phyloP scores from a whole-genome alignment of 2,797 vertebrate species.

The Sebastes miniatus region DNA sequence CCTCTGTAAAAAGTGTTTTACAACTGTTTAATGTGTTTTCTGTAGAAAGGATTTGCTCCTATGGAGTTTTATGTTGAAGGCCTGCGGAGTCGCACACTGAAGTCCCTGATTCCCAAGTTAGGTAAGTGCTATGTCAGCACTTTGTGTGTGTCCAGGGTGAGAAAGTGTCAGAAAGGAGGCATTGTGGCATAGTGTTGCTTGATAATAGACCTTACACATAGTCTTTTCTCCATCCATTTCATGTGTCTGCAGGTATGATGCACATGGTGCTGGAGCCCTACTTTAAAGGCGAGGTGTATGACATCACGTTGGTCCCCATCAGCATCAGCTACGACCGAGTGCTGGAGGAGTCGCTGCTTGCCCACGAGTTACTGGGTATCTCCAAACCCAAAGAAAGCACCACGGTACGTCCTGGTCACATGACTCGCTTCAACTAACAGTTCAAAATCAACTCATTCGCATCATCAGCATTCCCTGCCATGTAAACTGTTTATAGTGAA shows the following conservation, averaged over 20 bases:
- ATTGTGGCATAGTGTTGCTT: too few species aligned
- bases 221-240: background rate
- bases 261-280: conserved; percentile 96
- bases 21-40: conserved; percentile 10
- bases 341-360: conserved; percentile 93
- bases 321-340: conserved; percentile 96
- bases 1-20: background rate
- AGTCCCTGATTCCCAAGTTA: conserved; percentile 91
- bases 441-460: background rate
- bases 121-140: conserved; percentile 76
- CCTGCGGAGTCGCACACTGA: conserved; percentile 92
- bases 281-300: conserved; percentile 94
- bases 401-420: conserved; percentile 69
- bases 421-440: background rate
- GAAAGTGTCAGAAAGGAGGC: background rate
- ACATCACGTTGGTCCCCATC: conserved; percentile 92
- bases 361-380: conserved; percentile 91
- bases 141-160: background rate
- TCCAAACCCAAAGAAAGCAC: conserved; percentile 96
- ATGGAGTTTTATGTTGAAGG: conserved; percentile 98
- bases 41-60: conserved; percentile 91
- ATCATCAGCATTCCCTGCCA: background rate
- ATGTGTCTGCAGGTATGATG: conserved; percentile 89
- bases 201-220: background rate
- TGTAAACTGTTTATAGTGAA: background rate